Base-by-base conservation (phyloP, 2,797 vertebrate species). In the Hephaestus fuliginosus region DNA sequence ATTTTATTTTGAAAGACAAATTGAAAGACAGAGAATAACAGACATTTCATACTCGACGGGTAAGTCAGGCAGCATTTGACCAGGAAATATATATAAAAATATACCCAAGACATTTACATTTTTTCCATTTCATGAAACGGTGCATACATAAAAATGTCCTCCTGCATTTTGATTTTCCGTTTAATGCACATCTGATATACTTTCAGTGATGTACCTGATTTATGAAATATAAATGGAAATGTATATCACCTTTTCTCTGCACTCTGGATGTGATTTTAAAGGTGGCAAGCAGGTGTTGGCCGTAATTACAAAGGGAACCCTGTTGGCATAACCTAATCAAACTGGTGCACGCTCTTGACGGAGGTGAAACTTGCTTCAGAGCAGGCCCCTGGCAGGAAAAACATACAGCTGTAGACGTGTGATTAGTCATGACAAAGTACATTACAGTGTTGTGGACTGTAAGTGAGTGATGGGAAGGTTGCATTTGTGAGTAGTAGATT, bases 271-370 rank as follows among this genome's bases (percentile, higher is more conserved):
- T n/a, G 11, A 81, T 51, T 80, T 22, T 41, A 10, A 75, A 83
- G 43, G 68, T 61, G 56, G n/a, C 20, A 49, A 44, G 57, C 69
- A 80, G 51, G 4, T 79, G 69, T 71, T 78, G 18, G 28, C 53
- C 17, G 17, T 71, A 73, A 86, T 89, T 56, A 78, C 60, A 66
- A 43, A 60, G 39, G 17, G 44, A 80, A 51, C 13, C 8, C 69
- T 67, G 76, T 78, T 79, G 58, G 62, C 70, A 43, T 81, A 64
- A 86, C 85, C 46, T 80, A 81, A 87, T 91, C 83, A 75, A 78
- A 73, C 18, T 56, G 48, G 74, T 58, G n/a, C 53, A n/a, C 67
- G 43, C 36, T 76, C 62, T 68, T 77, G 82, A 84, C 20, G 2
- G 46, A 63, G 43, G 33, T 51, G 55, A 73, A 69, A 60, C 36